phyloP scores from a whole-genome alignment of 2,113 vertebrate species.

The Pluvialis apricaria region DNA sequence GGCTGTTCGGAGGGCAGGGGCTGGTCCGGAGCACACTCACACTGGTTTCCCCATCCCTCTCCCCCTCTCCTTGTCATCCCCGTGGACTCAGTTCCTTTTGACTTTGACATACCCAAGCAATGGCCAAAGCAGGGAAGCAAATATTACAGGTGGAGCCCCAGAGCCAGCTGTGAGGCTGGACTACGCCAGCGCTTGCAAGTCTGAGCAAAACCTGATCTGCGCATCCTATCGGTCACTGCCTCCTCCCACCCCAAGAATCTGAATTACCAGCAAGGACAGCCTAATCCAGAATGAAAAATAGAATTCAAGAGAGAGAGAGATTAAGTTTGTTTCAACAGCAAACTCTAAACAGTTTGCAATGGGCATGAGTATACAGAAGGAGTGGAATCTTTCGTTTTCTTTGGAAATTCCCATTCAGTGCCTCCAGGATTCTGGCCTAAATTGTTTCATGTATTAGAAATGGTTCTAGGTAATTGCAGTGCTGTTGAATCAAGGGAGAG shows the following conservation, averaged over 20 bases:
- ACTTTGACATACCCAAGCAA: background rate
- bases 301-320: background rate
- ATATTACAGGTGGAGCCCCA: rapidly evolving
- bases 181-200: background rate
- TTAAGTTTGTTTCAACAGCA: conserved; percentile 15
- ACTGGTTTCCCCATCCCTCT: background rate
- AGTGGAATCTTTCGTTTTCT: background rate
- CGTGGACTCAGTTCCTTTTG: background rate
- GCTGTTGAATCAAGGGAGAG: background rate
- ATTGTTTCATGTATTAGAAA: background rate
- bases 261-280: background rate
- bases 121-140: background rate
- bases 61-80: background rate
- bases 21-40: background rate
- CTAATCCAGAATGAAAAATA: background rate
- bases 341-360: background rate
- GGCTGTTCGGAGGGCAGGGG: background rate
- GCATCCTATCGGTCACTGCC: background rate
- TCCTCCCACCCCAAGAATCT: background rate
- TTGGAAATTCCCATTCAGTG: background rate
- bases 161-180: background rate
- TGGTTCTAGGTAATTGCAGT: background rate
- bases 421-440: background rate
- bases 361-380: background rate
- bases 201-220: background rate